Evolutionary conservation across 2,113 vertebrate species (phyloP), one percentile per base, ranked within the genome.

Genomic region (Sigmodon hispidus): DNA sequence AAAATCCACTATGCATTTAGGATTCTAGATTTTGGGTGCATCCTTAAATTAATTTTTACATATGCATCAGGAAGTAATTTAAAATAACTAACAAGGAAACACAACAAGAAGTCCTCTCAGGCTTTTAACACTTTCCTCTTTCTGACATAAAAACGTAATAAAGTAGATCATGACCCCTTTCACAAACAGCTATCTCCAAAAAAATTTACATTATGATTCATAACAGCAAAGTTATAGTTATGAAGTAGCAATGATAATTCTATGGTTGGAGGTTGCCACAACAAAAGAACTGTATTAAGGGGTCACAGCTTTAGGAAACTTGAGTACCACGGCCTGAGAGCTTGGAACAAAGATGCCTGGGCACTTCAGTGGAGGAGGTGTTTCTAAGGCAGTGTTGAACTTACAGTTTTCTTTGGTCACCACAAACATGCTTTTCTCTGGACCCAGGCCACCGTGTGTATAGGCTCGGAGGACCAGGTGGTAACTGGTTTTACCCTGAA

Each of bases 331-430:
- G 8, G 21, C 21, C 45, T 34, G 12, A 21, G 12, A 45, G 48
- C 61, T 45, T 0, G 29, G 26, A 52, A 50, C 61, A 67, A 67
- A 86, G 84, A 52, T 7, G 34, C 19, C 34, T 24, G 43, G 43
- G 7, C 15, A 13, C 6, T 9, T 4, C 17, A 12, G 7, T 48
- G 63, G 1, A 0, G 24, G 76, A 70, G 79, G n/a, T 22, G 26
- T 3, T n/a, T 24, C 3, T 36, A 84, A 0, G 63, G 19, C 36
- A 63, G 26, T 31, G 86, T 52, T 13, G 19, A 81, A 98, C 98
- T 98, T 97, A 99, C 99, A 98, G 72, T 99, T 98, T 48, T 99
- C 98, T 94, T 98, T 99, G 22, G 98, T 99, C 95, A 98, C 98
- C 87, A 99, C 98, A 29, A 98, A 98, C 81, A 98, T 98, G 85